Conservation (phyloP, 2,888 invertebrate genomes). For the Dusona sp. region DNA sequence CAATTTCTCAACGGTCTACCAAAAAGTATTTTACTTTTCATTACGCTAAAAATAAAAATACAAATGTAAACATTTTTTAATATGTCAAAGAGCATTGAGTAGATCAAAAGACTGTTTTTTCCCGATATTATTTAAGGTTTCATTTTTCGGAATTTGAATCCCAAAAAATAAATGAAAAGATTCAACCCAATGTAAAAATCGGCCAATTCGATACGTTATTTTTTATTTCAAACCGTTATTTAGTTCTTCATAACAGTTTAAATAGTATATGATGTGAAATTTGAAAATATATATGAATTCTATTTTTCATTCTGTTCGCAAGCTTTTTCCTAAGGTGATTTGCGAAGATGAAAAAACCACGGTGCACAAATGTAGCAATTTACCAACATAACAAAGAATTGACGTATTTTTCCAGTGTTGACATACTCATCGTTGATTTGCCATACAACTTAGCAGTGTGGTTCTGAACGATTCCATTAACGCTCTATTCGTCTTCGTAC, state of each 20-base stretch:
- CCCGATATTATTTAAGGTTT: background rate
- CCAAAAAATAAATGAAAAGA: background rate
- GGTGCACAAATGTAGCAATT: background rate
- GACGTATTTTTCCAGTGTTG: background rate
- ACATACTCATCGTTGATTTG: background rate
- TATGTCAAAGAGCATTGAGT: background rate
- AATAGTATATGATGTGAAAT: background rate
- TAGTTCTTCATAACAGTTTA: background rate
- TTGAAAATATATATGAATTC: background rate
- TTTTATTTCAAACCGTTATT: background rate
- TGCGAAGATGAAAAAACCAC: no score
- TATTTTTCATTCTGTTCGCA: no score
- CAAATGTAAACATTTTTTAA: background rate
- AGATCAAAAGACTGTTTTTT: background rate
- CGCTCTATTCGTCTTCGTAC: conserved; percentile 56
- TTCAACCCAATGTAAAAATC: no score
- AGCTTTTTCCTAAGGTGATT: background rate
- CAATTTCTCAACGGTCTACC: conserved; percentile 4
- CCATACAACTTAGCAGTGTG: conserved; percentile 47
- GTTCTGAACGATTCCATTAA: conserved; percentile 53
- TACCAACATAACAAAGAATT: background rate
- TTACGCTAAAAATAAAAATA: background rate
- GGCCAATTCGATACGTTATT: background rate
- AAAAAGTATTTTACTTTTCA: background rate
- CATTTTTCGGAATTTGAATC: background rate